Evolutionary conservation across 2,797 vertebrate genomes (phyloP).

Genomic region (Pterois miles): DNA sequence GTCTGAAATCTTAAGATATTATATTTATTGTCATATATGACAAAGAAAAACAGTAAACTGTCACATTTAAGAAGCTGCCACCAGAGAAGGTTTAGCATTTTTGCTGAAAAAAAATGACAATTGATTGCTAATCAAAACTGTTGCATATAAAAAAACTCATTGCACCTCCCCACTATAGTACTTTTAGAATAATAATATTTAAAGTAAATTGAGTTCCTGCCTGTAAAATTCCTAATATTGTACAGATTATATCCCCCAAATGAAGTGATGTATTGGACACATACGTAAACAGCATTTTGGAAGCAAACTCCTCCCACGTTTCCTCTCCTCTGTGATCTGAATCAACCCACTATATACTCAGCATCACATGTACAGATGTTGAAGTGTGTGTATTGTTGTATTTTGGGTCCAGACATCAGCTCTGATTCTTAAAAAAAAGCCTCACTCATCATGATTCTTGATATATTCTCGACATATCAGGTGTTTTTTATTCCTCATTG

Average conservation of each 20-base stretch:
- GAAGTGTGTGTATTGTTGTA: slow-evolving; percentile 62
- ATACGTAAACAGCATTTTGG: slow-evolving; percentile 36
- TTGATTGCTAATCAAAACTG: neutral
- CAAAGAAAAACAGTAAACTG: neutral
- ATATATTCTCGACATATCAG: slow-evolving; percentile 66
- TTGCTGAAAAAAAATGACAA: neutral
- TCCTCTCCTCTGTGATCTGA: slow-evolving; percentile 63
- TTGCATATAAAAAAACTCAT: neutral
- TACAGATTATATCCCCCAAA: slow-evolving; percentile 50
- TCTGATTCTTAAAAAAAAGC: slow-evolving; percentile 23
- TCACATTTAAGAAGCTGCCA: neutral
- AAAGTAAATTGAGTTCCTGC: slow-evolving; percentile 18
- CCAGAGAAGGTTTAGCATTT: neutral
- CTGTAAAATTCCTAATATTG: slow-evolving; percentile 45
- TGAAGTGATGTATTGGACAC: slow-evolving; percentile 27
- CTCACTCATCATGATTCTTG: slow-evolving; percentile 33
- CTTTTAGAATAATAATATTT: slow-evolving; percentile 13
- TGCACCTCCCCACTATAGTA: slow-evolving; percentile 26
- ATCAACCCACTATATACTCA: slow-evolving; percentile 48
- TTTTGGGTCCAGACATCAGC: slow-evolving; percentile 49
- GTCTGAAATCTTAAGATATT: neutral
- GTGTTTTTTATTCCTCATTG: slow-evolving; percentile 47
- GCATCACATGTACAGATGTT: slow-evolving; percentile 65
- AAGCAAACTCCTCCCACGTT: slow-evolving; percentile 47
- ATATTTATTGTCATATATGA: neutral